Conservation (phyloP, 2,797 vertebrate species). For the Harpagifer antarcticus region DNA sequence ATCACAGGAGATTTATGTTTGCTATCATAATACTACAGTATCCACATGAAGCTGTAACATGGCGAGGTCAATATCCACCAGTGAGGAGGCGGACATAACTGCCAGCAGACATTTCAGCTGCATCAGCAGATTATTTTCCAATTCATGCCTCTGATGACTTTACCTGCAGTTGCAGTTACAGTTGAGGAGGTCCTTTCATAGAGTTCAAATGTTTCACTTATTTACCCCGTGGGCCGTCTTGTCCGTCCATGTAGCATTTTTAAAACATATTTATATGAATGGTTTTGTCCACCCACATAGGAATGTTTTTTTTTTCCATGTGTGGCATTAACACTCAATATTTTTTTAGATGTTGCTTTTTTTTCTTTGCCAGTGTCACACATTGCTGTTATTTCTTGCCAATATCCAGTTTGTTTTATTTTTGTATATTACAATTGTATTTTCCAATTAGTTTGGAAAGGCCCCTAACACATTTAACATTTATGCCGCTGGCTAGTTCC, state of each 20-base stretch:
- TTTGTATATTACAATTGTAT: conserved; percentile 5
- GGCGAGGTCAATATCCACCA: conserved; percentile 61
- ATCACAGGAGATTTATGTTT: conserved; percentile 62
- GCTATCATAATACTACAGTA: conserved; percentile 50
- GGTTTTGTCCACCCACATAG: not conserved
- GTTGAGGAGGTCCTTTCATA: conserved; percentile 13
- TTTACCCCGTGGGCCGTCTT: conserved; percentile 2
- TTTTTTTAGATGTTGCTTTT: not conserved
- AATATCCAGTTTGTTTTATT: not conserved
- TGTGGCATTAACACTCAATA: not conserved
- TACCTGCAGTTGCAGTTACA: conserved; percentile 6
- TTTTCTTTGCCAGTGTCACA: not conserved
- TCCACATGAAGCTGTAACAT: conserved; percentile 50
- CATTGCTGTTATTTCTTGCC: not conserved
- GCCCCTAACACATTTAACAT: not conserved
- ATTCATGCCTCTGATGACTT: conserved; percentile 16
- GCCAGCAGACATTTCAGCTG: conserved; percentile 39
- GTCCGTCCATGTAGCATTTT: not conserved
- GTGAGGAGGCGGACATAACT: conserved; percentile 19
- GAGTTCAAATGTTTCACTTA: not conserved
- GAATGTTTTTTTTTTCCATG: conserved; percentile 16
- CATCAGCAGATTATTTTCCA: conserved; percentile 44
- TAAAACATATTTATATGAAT: not conserved
- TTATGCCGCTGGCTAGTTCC: not conserved
- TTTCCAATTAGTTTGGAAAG: conserved; percentile 6